These are phyloP conservation scores for Megalonaias nervosa DNA, from an alignment of 1,140 invertebrate genomes.

Conservation along the genomic window DNA sequence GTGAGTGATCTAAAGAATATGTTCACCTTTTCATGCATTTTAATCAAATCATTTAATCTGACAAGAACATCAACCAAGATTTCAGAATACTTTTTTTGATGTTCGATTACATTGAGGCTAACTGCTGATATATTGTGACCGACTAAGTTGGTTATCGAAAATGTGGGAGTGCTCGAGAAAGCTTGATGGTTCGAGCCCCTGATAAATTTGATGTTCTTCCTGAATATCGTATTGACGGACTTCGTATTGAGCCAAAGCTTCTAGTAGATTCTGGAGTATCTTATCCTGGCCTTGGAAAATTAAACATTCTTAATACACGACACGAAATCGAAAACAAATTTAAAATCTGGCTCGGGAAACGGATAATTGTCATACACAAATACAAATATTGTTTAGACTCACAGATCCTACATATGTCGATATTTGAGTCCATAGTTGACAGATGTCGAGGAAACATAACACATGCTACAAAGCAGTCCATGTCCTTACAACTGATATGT, in stretches of 20 bases:
- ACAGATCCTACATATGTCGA: slow-evolving; percentile 1
- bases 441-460: neutral
- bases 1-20: too few relatives aligned
- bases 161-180: slow-evolving; percentile 23
- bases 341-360: neutral
- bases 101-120: slow-evolving; percentile 2
- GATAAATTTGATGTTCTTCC: slow-evolving; percentile 23
- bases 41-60: too few relatives aligned
- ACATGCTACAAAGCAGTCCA: too few relatives aligned
- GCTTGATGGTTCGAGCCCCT: slow-evolving; percentile 19
- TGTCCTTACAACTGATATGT: too few relatives aligned
- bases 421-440: slow-evolving; percentile 26
- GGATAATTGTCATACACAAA: neutral
- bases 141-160: slow-evolving; percentile 21
- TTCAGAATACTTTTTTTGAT: neutral
- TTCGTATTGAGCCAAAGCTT: neutral
- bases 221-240: slow-evolving; percentile 23
- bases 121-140: neutral
- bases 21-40: too few relatives aligned
- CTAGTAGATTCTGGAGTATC: neutral
- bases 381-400: slow-evolving; percentile 7
- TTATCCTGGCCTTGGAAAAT: neutral
- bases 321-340: neutral
- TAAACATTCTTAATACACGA: neutral
- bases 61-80: too few relatives aligned